Evolutionary conservation across 2,797 vertebrate species (phyloP), one percentile per base, ranked within the genome.

Genomic region (Onychomys leucogaster): DNA sequence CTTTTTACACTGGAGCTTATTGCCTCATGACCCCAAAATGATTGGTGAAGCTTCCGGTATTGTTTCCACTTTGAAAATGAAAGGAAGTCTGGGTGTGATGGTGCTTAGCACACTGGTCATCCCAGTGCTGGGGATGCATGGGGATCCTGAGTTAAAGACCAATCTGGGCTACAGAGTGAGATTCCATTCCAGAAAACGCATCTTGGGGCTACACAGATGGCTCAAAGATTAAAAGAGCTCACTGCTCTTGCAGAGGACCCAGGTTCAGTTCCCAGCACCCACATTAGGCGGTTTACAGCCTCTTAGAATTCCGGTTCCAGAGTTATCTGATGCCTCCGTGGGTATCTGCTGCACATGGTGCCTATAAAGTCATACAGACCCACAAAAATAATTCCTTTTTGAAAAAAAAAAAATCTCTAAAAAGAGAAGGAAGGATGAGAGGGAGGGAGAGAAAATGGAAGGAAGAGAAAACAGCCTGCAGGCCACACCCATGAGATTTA

Each of bases 1-100:
- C 34, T 83, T 94, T 95, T 88, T 85, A 85, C 85, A 63, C 5
- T 81, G 49, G 14, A 75, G 21, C 13, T 92, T 85, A 46, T 52
- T 71, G 65, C n/a, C 52, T 88, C 21, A 0, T 27, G 46, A 19
- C 57, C 43, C 82, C 52, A 46, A 29, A 81, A 67, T 55, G 57
- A 21, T 13, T 9, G 9, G 59, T 75, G 5, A 25, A 82, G 9
- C 65, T 75, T 90, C 29, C 49, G 27, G 37, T 5, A 71, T 85
- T 13, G 57, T 12, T 84, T 90, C 67, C 41, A n/a, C n/a, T 49
- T 69, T 65, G 76, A 87, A 94, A 88, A 83, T 8, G 10, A 23
- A 80, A 67, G 63, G 34, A 37, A 63, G 55, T 25, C 80, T 37
- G 4, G 5, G 16, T 41, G 78, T 49, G 14, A 14, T 41, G 29